phyloP scores from a whole-genome alignment of 2,888 invertebrate genomes.

The Calameuta filiformis region DNA sequence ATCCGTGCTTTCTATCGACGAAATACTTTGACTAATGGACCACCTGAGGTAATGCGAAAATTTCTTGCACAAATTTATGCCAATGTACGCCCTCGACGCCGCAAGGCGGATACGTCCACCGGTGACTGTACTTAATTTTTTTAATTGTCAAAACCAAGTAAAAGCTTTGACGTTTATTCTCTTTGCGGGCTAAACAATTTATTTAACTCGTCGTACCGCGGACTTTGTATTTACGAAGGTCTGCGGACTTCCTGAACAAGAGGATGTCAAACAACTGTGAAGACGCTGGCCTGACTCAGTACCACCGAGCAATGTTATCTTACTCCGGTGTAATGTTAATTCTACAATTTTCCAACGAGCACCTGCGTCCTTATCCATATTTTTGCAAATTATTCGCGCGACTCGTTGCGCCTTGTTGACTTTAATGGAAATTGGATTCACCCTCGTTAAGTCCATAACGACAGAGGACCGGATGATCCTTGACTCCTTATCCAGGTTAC shows the following conservation, averaged over 20 bases:
- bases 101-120: neutral
- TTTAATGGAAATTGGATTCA: conserved; percentile 31
- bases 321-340: neutral
- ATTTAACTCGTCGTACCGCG: neutral
- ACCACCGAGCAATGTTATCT: neutral
- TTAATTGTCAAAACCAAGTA: neutral
- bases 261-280: conserved; percentile 44
- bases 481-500: neutral
- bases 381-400: neutral
- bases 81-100: neutral
- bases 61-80: neutral
- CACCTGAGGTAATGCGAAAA: neutral
- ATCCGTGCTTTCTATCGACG: neutral
- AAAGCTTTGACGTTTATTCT: neutral
- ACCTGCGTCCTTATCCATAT: neutral
- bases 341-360: neutral
- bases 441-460: neutral
- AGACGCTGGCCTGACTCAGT: neutral
- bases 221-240: conserved; percentile 38
- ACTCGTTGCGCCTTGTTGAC: conserved; percentile 21
- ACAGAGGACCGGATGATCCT: neutral
- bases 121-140: neutral
- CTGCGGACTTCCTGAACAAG: conserved; percentile 27
- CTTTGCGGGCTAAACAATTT: neutral
- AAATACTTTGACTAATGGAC: neutral